A percentile compares a stretch with the other conserved stretches of the same genome.
phyloP scores from a whole-genome alignment of 2,797 vertebrate species.

The Coendou prehensilis region DNA sequence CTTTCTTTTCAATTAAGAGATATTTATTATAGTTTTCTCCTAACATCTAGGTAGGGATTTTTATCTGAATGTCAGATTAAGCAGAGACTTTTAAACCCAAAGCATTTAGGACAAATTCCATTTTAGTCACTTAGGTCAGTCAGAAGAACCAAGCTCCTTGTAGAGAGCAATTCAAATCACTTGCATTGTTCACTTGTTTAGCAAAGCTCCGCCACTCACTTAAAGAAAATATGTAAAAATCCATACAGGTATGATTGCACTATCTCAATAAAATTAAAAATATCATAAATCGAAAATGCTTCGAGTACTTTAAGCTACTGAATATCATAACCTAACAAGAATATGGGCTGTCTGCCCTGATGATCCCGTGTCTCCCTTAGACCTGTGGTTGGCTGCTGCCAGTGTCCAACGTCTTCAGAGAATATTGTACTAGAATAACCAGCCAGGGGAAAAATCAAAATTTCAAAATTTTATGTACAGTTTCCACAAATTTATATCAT shows the following conservation, averaged over 20 bases:
- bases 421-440: background rate
- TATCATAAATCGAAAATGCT: background rate
- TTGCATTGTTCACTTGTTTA: background rate
- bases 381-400: background rate
- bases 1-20: background rate
- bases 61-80: background rate
- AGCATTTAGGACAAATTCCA: background rate
- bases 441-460: background rate
- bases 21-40: slow-evolving; percentile 11
- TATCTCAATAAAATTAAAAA: background rate
- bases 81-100: background rate
- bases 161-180: background rate
- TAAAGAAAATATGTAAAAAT: background rate
- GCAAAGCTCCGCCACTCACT: background rate
- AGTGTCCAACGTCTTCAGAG: no score
- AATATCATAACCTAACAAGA: background rate
- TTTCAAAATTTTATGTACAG: background rate
- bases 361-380: no score
- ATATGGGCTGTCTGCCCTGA: background rate
- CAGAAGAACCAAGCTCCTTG: background rate
- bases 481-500: background rate
- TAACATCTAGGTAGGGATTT: background rate
- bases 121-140: slow-evolving; percentile 26
- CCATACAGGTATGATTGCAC: background rate
- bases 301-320: background rate